These are phyloP conservation scores for Drosophila pallidifrons DNA, from an alignment of 1,140 invertebrate genomes.

Conservation along the genomic window DNA sequence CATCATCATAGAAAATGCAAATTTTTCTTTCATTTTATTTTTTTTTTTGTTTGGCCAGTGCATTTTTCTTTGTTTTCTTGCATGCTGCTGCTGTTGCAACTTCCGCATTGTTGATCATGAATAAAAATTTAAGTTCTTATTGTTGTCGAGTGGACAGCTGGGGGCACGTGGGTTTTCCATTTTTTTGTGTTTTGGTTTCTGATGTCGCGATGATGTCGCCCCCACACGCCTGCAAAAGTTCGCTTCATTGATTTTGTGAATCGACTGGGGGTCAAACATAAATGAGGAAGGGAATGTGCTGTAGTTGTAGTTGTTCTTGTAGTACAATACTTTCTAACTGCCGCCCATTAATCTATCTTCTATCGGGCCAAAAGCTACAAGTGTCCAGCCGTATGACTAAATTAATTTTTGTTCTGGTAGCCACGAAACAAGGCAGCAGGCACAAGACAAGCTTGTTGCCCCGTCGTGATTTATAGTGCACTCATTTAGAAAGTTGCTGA, in stretches of 20 bases:
- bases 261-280: slow-evolving; percentile 11
- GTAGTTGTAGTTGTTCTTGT: too few relatives aligned
- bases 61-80: slow-evolving; percentile 74
- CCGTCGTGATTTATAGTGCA: slow-evolving; percentile 81
- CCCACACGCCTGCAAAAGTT: slow-evolving; percentile 30
- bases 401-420: slow-evolving; percentile 81
- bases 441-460: slow-evolving; percentile 53
- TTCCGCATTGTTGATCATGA: slow-evolving; percentile 83
- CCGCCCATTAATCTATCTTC: slow-evolving; percentile 71
- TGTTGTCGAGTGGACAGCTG: slow-evolving; percentile 54
- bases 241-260: slow-evolving; percentile 67
- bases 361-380: slow-evolving; percentile 34
- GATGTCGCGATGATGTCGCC: slow-evolving; percentile 31
- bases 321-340: slow-evolving; percentile 70
- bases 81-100: slow-evolving; percentile 71
- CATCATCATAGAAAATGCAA: slow-evolving; percentile 65
- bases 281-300: slow-evolving; percentile 7
- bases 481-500: slow-evolving; percentile 81
- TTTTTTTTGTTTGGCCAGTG: slow-evolving; percentile 32
- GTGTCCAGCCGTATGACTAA: slow-evolving; percentile 80
- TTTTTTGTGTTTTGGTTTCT: background rate
- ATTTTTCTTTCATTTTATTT: slow-evolving; percentile 39
- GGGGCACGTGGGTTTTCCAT: slow-evolving; percentile 62
- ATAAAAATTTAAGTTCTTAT: slow-evolving; percentile 83
- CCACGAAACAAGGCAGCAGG: slow-evolving; percentile 67